phyloP scores from a whole-genome alignment of 2,797 vertebrate genomes.

The Dendrocincla tyrannina region DNA sequence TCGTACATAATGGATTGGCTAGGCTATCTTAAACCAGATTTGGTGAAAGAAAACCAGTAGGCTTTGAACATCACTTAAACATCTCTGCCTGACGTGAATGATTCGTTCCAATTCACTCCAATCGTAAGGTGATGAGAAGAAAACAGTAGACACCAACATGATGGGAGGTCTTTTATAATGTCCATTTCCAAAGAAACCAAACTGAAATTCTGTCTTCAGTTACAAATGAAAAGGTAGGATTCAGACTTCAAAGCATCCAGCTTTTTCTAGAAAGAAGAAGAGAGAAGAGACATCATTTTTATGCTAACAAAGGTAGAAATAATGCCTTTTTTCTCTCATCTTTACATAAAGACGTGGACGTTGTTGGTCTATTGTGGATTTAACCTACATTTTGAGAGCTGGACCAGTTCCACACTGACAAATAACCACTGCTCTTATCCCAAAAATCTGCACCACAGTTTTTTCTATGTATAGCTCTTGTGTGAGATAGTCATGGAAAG shows the following conservation, averaged over 20 bases:
- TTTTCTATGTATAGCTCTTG: not conserved
- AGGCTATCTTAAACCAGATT: not conserved
- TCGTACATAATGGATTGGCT: not conserved
- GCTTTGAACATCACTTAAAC: not conserved
- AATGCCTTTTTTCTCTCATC: not conserved
- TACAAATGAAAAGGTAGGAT: not conserved
- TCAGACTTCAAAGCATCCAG: not conserved
- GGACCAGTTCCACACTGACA: not conserved
- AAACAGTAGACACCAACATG: not conserved
- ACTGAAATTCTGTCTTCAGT: not conserved
- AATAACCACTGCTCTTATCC: not conserved
- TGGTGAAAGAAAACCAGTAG: not conserved
- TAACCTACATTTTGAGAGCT: slow-evolving; percentile 23
- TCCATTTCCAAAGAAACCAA: not conserved
- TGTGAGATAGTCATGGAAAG: not conserved
- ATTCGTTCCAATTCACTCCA: not conserved
- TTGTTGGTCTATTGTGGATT: not conserved
- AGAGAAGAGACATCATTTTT: slow-evolving; percentile 3
- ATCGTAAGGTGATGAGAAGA: not conserved
- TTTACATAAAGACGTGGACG: not conserved
- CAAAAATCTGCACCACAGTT: not conserved
- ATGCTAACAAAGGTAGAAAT: slow-evolving; percentile 31
- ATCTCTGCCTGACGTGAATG: not conserved
- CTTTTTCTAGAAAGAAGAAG: not conserved
- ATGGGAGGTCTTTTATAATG: not conserved